A percentile compares a stretch with the other conserved stretches of the same genome.
These are phyloP conservation scores for Bufo gargarizans DNA, from an alignment of 2,113 vertebrate genomes.

Conservation along the genomic window DNA sequence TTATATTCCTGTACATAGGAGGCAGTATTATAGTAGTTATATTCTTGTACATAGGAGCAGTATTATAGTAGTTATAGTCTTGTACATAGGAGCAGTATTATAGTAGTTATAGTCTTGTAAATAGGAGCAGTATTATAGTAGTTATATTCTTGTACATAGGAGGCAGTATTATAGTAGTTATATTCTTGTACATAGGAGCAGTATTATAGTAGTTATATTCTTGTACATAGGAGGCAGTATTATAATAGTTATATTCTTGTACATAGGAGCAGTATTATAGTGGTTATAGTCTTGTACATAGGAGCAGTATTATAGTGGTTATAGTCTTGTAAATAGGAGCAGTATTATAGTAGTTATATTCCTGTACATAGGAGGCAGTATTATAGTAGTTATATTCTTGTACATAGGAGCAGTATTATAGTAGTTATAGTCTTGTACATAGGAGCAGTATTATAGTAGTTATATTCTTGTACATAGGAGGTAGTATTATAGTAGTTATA, in stretches of 20 bases:
- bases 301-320: neutral
- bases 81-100: neutral
- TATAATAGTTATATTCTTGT: neutral
- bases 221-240: neutral
- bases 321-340: neutral
- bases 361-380: neutral
- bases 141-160: neutral
- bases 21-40: no score
- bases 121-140: neutral
- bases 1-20: neutral
- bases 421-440: neutral
- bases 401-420: neutral
- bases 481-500: neutral
- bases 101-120: neutral
- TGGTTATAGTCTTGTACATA: neutral
- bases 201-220: neutral
- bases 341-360: slow-evolving; percentile 1
- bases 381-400: neutral
- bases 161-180: neutral
- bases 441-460: neutral
- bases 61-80: no score
- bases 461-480: neutral
- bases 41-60: no score
- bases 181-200: neutral
- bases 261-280: neutral